phyloP scores from a whole-genome alignment of 2,113 vertebrate genomes.

The Bufo bufo region DNA sequence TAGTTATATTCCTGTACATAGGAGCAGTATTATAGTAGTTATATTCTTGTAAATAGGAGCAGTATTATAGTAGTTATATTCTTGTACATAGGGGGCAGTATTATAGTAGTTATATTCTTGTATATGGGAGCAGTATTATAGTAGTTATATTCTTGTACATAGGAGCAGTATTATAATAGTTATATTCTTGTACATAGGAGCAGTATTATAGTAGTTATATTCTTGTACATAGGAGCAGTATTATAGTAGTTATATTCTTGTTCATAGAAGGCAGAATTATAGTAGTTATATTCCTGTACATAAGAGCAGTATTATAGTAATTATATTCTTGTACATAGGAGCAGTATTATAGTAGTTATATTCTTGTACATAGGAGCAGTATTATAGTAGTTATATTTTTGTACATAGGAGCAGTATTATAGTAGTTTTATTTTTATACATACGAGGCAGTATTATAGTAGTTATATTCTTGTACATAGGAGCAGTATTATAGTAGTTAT shows the following conservation, averaged over 20 bases:
- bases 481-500: too few species aligned
- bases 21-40: background rate
- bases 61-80: slow-evolving; percentile 8
- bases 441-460: background rate
- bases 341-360: too few species aligned
- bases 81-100: background rate
- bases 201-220: slow-evolving; percentile 2
- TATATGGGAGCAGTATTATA: background rate
- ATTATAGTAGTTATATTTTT: too few species aligned
- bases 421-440: background rate
- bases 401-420: too few species aligned
- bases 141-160: background rate
- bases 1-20: background rate
- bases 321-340: too few species aligned
- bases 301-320: background rate
- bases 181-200: too few species aligned
- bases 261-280: background rate
- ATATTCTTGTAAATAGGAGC: background rate
- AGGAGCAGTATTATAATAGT: too few species aligned
- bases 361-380: too few species aligned
- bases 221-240: background rate
- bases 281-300: background rate
- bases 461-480: too few species aligned
- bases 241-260: background rate
- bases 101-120: slow-evolving; percentile 3